Evolutionary conservation across 2,113 vertebrate genomes (phyloP).

Genomic region (Psammodynastes pulverulentus): DNA sequence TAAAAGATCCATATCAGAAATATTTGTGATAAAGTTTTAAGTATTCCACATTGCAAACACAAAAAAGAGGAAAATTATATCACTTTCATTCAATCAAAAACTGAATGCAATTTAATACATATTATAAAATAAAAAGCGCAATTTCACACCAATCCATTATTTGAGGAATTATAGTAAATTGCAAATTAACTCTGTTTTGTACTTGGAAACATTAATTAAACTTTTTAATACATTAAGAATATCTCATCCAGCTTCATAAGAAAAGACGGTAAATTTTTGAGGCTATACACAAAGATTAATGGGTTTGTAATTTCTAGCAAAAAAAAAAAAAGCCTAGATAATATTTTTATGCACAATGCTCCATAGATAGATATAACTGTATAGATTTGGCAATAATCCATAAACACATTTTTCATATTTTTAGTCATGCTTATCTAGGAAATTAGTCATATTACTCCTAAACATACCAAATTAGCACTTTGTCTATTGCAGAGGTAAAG

Average conservation of each 20-base stretch:
- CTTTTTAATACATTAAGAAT: conserved; percentile 18
- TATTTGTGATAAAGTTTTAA: conserved; percentile 15
- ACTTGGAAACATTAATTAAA: conserved; percentile 13
- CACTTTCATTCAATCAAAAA: conserved; percentile 28
- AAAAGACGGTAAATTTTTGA: background rate
- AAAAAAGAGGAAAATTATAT: background rate
- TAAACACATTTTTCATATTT: background rate
- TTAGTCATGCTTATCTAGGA: background rate
- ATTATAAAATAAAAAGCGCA: background rate
- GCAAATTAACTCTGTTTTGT: background rate
- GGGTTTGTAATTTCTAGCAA: background rate
- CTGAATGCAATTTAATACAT: background rate
- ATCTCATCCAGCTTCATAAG: background rate
- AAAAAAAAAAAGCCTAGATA: background rate
- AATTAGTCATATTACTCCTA: background rate
- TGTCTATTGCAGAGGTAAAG: background rate
- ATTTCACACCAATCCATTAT: background rate
- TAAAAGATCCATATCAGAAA: conserved; percentile 32
- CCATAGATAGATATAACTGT: background rate
- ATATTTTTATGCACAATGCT: background rate
- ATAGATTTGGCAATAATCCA: background rate
- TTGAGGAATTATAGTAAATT: conserved; percentile 14
- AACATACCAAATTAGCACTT: background rate
- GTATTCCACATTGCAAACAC: conserved; percentile 5
- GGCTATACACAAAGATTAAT: background rate